A percentile compares a stretch with the other conserved stretches of the same genome.
These are phyloP conservation scores for Nyctalus aviator DNA, from an alignment of 2,797 vertebrate species.

Conservation along the genomic window DNA sequence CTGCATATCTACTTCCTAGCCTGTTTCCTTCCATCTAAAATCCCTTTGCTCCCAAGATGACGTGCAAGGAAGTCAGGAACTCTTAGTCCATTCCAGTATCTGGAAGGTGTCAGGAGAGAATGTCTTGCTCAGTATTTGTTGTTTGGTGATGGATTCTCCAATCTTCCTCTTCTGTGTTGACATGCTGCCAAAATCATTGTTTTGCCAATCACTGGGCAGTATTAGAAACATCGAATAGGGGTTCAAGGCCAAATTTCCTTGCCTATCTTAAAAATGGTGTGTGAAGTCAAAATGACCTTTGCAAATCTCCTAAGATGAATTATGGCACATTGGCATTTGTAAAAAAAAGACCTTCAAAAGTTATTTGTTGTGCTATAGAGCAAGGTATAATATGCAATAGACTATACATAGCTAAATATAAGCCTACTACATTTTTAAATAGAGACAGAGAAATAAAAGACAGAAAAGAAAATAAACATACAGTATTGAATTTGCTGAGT, in stretches of 20 bases:
- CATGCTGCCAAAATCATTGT: neutral
- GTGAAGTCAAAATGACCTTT: neutral
- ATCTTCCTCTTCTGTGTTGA: neutral
- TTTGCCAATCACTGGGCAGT: neutral
- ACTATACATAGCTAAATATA: neutral
- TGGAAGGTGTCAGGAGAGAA: neutral
- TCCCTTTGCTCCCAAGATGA: fast-evolving
- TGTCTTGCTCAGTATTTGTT: neutral
- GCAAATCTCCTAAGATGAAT: neutral
- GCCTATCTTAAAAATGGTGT: neutral
- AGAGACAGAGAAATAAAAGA: neutral
- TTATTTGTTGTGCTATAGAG: neutral
- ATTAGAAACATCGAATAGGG: neutral
- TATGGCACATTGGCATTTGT: neutral
- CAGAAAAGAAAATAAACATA: neutral
- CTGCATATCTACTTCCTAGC: neutral
- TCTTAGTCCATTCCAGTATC: neutral
- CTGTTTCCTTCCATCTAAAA: neutral
- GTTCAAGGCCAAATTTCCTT: neutral
- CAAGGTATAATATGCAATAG: neutral
- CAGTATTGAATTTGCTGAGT: neutral
- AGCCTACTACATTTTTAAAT: neutral
- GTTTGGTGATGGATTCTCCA: neutral
- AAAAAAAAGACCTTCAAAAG: neutral
- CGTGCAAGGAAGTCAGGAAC: neutral